Evolutionary conservation across 2,113 vertebrate genomes (phyloP).

Genomic region (Mixornis gularis): DNA sequence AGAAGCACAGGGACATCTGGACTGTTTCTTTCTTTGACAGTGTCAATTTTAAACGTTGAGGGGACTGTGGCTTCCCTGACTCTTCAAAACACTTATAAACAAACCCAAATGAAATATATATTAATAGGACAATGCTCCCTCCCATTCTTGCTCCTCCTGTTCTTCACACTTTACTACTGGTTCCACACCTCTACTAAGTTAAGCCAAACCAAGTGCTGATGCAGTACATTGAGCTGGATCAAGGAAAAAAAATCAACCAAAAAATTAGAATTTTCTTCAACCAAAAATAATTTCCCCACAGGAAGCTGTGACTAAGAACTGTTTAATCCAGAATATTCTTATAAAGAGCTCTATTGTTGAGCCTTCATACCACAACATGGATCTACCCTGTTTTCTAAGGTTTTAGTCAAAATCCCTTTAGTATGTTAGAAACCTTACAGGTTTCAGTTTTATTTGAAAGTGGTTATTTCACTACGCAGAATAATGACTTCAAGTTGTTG

Average conservation of each 20-base stretch:
- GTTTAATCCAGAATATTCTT: neutral
- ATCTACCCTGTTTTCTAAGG: neutral
- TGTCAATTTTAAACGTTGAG: neutral
- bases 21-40: neutral
- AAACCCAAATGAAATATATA: neutral
- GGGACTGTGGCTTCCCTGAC: neutral
- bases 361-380: accelerated
- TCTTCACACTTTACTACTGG: neutral
- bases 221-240: neutral
- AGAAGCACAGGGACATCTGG: neutral
- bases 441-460: neutral
- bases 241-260: neutral
- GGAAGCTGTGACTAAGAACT: neutral
- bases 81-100: neutral
- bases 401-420: neutral
- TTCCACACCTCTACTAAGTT: neutral
- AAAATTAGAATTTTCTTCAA: neutral
- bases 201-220: neutral
- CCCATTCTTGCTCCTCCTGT: neutral
- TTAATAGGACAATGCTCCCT: neutral
- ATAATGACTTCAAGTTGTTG: neutral
- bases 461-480: neutral
- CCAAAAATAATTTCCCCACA: neutral
- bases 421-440: neutral
- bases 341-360: neutral